A percentile compares a stretch with the other conserved stretches of the same genome.
Evolutionary conservation across 2,113 vertebrate species (phyloP).

Genomic region (Halcyon senegalensis): DNA sequence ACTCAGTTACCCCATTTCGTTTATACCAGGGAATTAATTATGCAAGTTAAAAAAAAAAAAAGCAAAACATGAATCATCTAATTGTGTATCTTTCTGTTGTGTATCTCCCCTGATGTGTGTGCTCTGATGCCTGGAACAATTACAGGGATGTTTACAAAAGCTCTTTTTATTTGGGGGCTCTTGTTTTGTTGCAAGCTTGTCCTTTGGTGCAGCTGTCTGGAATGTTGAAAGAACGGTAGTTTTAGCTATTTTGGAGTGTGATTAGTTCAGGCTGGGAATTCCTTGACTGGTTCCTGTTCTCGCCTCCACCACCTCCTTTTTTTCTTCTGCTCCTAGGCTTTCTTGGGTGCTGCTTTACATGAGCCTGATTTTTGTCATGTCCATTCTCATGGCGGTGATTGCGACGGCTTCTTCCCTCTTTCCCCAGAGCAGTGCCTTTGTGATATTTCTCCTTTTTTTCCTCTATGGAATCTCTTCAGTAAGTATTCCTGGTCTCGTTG

Average conservation of each 20-base stretch:
- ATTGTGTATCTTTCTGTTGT: neutral
- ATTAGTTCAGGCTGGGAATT: neutral
- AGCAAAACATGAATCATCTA: neutral
- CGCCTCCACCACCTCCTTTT: neutral
- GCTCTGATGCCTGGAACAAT: neutral
- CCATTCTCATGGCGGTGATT: slow-evolving; percentile 92
- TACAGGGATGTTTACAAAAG: neutral
- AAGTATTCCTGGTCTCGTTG: slow-evolving; percentile 65
- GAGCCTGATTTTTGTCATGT: slow-evolving; percentile 91
- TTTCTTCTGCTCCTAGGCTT: slow-evolving; percentile 77
- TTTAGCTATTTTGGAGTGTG: neutral
- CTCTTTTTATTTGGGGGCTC: neutral
- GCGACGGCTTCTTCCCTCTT: slow-evolving; percentile 91
- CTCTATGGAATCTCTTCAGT: slow-evolving; percentile 95
- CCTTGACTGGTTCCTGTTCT: neutral
- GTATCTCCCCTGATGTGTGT: neutral
- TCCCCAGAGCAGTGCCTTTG: slow-evolving; percentile 89
- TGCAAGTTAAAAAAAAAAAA: neutral
- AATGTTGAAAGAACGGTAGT: neutral
- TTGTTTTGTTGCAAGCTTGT: neutral
- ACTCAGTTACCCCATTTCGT: neutral
- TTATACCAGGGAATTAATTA: neutral
- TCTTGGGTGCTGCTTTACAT: slow-evolving; percentile 97
- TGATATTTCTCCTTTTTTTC: slow-evolving; percentile 94
- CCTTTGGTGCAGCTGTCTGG: neutral